A percentile compares a stretch with the other conserved stretches of the same genome.
These are phyloP conservation scores for Drosophila subquinaria DNA, from an alignment of 2,888 invertebrate species.

Conservation along the genomic window DNA sequence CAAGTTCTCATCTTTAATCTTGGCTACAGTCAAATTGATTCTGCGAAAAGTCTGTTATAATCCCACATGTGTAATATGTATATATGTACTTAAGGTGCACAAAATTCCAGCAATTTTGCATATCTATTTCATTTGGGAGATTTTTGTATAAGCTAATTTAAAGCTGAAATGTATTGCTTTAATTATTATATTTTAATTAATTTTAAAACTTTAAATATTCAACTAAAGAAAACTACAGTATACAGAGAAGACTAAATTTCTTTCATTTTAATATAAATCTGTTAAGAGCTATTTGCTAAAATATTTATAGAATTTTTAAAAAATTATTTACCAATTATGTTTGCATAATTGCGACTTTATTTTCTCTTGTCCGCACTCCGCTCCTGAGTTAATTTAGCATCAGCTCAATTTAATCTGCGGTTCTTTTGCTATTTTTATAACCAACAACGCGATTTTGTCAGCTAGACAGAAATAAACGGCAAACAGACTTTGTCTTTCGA, in stretches of 20 bases:
- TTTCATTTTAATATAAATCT: no score
- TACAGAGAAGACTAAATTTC: no score
- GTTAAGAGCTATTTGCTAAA: not conserved
- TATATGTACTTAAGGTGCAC: no score
- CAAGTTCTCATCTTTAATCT: not conserved
- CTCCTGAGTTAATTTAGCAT: slow-evolving; percentile 15
- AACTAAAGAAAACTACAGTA: no score
- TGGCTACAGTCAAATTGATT: not conserved
- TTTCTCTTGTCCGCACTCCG: slow-evolving; percentile 9
- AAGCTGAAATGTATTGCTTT: not conserved
- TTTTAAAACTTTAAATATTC: no score
- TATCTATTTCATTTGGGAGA: not conserved
- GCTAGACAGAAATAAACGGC: slow-evolving; percentile 24
- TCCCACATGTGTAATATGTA: no score
- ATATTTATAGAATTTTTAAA: not conserved
- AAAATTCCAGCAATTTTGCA: no score
- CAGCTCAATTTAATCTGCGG: slow-evolving; percentile 29
- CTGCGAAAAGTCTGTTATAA: not conserved
- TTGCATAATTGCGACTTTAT: not conserved
- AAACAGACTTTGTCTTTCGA: slow-evolving; percentile 9
- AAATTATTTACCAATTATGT: not conserved
- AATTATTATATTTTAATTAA: not conserved
- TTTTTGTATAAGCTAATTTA: not conserved
- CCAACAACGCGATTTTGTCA: slow-evolving; percentile 6
- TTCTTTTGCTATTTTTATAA: slow-evolving; percentile 36